Evolutionary conservation across 2,113 vertebrate species (phyloP), one percentile per base, ranked within the genome.

Genomic region (Agapornis roseicollis): DNA sequence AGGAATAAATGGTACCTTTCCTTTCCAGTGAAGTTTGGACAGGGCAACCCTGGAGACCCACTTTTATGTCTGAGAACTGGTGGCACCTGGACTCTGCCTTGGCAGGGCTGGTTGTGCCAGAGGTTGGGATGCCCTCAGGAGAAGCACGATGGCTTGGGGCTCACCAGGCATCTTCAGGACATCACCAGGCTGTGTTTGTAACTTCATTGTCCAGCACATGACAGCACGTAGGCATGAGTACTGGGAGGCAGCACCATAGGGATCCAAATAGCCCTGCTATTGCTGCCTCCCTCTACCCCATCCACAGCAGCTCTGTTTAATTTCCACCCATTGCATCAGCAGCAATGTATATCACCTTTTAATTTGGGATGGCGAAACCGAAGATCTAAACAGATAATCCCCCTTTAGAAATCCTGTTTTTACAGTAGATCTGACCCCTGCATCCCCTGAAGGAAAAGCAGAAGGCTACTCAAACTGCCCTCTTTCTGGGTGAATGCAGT

Each of bases 131-230:
- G 4, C 13, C 12, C 47, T 13, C 7, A 33, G 60, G 55, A 63
- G 33, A 50, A 64, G 24, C 11, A 23, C 27, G 27, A 5, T 1
- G 6, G 52, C 41, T 25, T 1, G 1, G 44, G 84, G 81, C 13
- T 88, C 88, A 25, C 42, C 89, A 13, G 72, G 82, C 24, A n/a
- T 66, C 49, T 96, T 88, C 50, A 55, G 17, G 52, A 55, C 52
- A 55, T 55, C 52, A 18, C 4, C 29, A 55, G 42, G 41, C 71
- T 71, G 79, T 12, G 4, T 53, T 94, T 2, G 0, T 81, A 58
- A 77, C 14, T 85, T 96, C 61, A n/a, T 87, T 29, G 64, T 33
- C 56, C 61, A 86, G 61, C 52, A 71, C 8, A 6, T 41, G 16
- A 27, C 17, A 70, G 35, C 37, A 15, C 55, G 89, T 68, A 52